Conservation (phyloP, 2,113 vertebrate genomes). For the Regulus satrapa region DNA sequence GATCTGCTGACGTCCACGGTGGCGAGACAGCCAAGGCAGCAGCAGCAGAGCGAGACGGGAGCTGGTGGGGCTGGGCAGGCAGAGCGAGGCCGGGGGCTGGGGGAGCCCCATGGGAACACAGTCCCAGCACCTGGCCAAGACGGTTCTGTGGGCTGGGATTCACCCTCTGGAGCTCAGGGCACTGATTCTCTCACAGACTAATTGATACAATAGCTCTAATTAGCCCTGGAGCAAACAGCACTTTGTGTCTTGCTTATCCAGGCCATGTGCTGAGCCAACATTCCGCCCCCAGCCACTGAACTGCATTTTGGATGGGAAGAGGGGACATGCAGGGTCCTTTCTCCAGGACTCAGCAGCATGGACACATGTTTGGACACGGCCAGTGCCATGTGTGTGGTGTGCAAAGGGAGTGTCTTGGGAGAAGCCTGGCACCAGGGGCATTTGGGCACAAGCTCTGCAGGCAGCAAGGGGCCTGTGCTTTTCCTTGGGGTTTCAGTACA, state of each 20-base stretch:
- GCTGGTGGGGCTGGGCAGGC: not conserved
- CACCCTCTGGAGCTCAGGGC: not conserved
- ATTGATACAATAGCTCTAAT: not conserved
- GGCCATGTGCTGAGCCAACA: not conserved
- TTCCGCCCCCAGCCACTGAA: not conserved
- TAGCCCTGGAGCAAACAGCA: not conserved
- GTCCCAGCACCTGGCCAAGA: not conserved
- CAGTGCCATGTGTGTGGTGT: accelerated
- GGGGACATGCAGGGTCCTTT: accelerated
- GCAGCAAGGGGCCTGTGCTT: not conserved
- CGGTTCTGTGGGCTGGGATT: not conserved
- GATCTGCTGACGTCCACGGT: accelerated
- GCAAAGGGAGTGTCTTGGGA: accelerated
- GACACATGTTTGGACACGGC: accelerated
- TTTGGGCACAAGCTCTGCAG: accelerated
- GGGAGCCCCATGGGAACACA: not conserved
- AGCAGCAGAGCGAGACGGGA: not conserved
- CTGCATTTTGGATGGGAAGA: not conserved
- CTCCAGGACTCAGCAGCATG: accelerated
- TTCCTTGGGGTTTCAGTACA: not conserved
- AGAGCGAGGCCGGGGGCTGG: accelerated
- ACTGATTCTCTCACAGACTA: not conserved
- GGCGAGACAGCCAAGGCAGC: too few species aligned
- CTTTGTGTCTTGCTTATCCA: not conserved
- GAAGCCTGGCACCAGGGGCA: too few species aligned